Conservation (phyloP, 2,113 vertebrate species). For the Rhinoptilus africanus region DNA sequence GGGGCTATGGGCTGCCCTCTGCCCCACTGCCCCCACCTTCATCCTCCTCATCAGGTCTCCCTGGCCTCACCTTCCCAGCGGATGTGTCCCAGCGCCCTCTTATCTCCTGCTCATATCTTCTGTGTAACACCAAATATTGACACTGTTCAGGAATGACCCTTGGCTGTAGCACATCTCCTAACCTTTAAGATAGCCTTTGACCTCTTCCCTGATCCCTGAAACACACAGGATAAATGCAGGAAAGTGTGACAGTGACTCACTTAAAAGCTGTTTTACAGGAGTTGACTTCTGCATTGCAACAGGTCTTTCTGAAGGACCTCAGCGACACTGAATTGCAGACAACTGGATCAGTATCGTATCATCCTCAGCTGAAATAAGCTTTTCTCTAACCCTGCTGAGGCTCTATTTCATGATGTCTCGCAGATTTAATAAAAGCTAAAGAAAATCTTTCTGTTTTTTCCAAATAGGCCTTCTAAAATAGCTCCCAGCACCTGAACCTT, state of each 20-base stretch:
- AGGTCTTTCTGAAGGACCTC: background rate
- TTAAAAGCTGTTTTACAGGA: background rate
- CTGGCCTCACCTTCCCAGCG: background rate
- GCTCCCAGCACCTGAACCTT: background rate
- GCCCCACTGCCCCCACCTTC: background rate
- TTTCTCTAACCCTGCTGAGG: background rate
- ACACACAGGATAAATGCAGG: background rate
- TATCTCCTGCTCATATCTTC: conserved; percentile 11
- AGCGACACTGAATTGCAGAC: background rate
- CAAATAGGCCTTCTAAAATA: background rate
- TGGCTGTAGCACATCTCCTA: conserved; percentile 1
- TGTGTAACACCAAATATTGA: conserved; percentile 46
- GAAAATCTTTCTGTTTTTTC: background rate
- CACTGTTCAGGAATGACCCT: background rate
- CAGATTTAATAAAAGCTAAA: background rate
- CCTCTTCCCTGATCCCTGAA: background rate
- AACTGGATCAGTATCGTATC: fast-evolving
- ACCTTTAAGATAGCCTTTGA: conserved; percentile 30
- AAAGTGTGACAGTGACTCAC: background rate
- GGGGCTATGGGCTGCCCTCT: background rate
- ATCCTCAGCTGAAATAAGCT: background rate
- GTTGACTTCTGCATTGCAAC: background rate
- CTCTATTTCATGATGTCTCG: background rate
- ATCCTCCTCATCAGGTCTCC: background rate
- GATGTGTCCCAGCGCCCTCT: background rate